phyloP scores from a whole-genome alignment of 1,140 invertebrate species.

The Cepaea nemoralis region DNA sequence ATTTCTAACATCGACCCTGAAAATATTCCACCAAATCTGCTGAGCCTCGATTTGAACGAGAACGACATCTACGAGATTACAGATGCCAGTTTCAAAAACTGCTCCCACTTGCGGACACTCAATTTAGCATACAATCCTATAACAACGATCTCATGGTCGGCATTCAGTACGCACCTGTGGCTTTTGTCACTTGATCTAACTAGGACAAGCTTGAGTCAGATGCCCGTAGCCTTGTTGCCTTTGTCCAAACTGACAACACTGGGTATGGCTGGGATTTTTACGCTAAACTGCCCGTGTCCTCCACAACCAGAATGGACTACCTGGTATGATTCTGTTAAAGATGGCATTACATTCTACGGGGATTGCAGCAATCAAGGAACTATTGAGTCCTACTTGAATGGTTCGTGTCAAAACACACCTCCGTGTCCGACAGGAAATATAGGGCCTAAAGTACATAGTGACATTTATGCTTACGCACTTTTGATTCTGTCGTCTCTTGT shows the following conservation, averaged over 20 bases:
- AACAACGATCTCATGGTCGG: not conserved
- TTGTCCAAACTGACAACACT: not conserved
- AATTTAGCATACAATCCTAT: not conserved
- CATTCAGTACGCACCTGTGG: not conserved
- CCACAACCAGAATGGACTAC: not conserved
- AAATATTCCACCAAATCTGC: not conserved
- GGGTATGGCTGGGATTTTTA: not conserved
- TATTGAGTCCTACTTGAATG: not conserved
- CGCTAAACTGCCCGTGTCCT: not conserved
- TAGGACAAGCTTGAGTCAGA: not conserved
- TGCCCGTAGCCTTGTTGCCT: not conserved
- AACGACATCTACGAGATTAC: not conserved
- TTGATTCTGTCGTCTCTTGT: too few species aligned
- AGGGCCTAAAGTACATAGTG: too few species aligned
- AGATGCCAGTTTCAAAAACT: not conserved
- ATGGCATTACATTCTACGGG: not conserved
- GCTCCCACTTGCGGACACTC: not conserved
- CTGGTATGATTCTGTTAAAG: not conserved
- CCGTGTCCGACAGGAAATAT: too few species aligned
- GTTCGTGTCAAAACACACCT: not conserved
- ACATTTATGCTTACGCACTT: too few species aligned
- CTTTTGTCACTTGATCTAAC: not conserved
- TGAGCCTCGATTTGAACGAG: not conserved
- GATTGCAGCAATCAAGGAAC: not conserved
- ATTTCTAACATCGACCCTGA: not conserved